Evolutionary conservation across 1,140 invertebrate species (phyloP).

Genomic region (Drosophila auraria): DNA sequence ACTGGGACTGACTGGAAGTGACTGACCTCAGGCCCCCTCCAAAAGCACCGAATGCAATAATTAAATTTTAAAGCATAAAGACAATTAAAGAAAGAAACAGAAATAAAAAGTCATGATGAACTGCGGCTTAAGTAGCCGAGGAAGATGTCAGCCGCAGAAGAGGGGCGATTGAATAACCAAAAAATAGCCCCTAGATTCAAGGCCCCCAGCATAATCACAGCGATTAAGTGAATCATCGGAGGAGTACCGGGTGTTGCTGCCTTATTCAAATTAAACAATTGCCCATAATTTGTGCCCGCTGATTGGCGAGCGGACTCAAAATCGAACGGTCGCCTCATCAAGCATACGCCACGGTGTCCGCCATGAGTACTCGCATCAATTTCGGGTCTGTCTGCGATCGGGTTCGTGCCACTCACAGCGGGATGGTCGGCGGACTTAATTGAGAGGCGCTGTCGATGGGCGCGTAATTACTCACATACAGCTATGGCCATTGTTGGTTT

Average conservation of each 20-base stretch:
- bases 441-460: constrained; percentile 62
- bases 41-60: constrained; percentile 53
- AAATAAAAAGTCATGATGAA: constrained; percentile 53
- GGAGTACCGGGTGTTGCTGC: constrained; percentile 52
- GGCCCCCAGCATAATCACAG: constrained; percentile 69
- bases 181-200: constrained; percentile 69
- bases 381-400: constrained; percentile 16
- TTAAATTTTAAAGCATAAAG: constrained; percentile 76
- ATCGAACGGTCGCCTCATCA: constrained; percentile 52
- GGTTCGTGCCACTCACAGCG: constrained; percentile 50
- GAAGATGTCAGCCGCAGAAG: constrained; percentile 53
- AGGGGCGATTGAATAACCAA: constrained; percentile 59
- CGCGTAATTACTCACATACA: constrained; percentile 62
- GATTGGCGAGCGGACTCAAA: constrained; percentile 65
- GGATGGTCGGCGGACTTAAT: constrained; percentile 57
- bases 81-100: constrained; percentile 64
- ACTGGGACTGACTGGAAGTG: constrained; percentile 39
- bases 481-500: constrained; percentile 40
- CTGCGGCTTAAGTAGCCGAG: constrained; percentile 51
- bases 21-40: constrained; percentile 55
- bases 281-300: constrained; percentile 73
- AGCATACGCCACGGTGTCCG: constrained; percentile 46
- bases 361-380: constrained; percentile 37
- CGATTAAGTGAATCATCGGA: constrained; percentile 75
- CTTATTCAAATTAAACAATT: constrained; percentile 78